Evolutionary conservation across 2,797 vertebrate species (phyloP).

Genomic region (Melanitta fusca): DNA sequence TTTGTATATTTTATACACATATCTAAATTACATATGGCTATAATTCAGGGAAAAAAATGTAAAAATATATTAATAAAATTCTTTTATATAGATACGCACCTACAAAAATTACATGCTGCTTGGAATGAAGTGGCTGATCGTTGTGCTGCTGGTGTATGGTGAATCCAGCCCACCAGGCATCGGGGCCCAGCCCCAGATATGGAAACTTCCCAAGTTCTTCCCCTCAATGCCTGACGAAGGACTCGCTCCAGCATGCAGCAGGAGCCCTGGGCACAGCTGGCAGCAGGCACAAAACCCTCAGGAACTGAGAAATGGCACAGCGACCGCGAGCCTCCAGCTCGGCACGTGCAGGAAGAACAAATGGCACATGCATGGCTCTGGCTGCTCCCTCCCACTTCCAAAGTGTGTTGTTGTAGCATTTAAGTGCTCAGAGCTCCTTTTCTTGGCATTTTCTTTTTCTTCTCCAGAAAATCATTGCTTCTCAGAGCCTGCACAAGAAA

Average conservation of each 20-base stretch:
- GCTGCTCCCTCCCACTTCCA: neutral
- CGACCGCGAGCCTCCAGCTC: neutral
- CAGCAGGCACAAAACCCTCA: accelerated
- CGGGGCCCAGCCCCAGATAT: neutral
- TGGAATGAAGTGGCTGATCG: neutral
- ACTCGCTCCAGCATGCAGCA: neutral
- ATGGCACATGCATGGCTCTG: neutral
- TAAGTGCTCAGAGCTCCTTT: accelerated
- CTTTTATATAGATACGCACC: too few relatives aligned
- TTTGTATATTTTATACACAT: neutral
- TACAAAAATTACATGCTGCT: neutral
- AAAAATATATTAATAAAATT: neutral
- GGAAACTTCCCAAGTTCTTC: neutral
- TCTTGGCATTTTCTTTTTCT: too few relatives aligned
- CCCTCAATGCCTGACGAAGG: accelerated
- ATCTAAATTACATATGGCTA: neutral
- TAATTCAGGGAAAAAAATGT: neutral
- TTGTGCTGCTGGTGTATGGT: neutral
- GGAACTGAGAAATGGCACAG: neutral
- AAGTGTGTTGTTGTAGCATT: neutral
- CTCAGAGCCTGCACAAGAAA: neutral
- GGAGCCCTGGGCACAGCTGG: neutral
- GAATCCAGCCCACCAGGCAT: accelerated
- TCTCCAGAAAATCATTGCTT: neutral
- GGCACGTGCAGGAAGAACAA: neutral